Evolutionary conservation across 1,140 invertebrate genomes (phyloP), one percentile per base, ranked within the genome.

Genomic region (Lasioglossum albipes): DNA sequence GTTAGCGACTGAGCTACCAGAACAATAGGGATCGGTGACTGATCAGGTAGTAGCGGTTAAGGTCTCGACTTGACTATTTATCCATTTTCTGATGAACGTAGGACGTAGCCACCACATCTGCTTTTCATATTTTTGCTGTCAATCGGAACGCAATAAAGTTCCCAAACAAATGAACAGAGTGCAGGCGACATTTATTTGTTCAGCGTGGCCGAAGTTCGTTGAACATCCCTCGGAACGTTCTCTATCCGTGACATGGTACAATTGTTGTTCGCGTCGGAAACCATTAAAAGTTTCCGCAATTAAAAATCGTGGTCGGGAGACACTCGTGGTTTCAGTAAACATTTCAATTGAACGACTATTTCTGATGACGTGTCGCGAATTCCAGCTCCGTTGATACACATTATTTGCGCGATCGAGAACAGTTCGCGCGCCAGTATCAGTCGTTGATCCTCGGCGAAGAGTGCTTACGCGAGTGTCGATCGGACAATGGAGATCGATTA

Each of bases 401-500:
- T 5, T 65, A 31, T 41, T 65, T 41, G 45, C 62, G 16, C 2
- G 62, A 41, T 41, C 57, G 31, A 3, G 62, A 65, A 64, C 16
- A 2, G 16, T 20, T 65, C 1, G 62, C 31, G 31, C 31, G 7
- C 4, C 18, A 57, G 20, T 59, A 9, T n/a, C 57, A n/a, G n/a
- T 59, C 18, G 57, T 20, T 57, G 20, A 57, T 20, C 52, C 52
- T 57, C 52, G 57, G 7, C 7, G 7, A n/a, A 7, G 13, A 18
- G 62, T 65, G 62, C 6, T 41, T 7, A 7, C 62, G 18, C 62
- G 31, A 41, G 62, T 41, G 31, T 18, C 31, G n/a, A 49, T 41
- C 16, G 42, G 41, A 27, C 16, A 12, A 74, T 70, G 69, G 65
- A 77, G 52, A 69, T 69, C 49, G 74, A 75, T 49, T 12, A 20